Evolutionary conservation across 2,797 vertebrate species (phyloP).

Genomic region (Rhinichthys osculus): DNA sequence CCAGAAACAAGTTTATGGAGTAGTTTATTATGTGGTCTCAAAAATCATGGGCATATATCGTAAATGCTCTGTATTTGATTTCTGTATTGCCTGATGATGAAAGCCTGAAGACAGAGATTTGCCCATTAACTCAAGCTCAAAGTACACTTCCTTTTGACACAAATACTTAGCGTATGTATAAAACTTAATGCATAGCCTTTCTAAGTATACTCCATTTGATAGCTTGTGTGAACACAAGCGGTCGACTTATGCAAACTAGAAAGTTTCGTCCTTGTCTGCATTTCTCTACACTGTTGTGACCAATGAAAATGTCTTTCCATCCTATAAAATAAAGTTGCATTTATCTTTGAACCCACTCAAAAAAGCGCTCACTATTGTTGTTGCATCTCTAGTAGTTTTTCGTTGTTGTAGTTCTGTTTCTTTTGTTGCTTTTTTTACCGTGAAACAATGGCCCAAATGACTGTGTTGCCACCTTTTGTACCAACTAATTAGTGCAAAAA

Average conservation of each 20-base stretch:
- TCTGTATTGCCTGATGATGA: not conserved
- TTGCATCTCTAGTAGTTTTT: not conserved
- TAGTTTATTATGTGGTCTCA: slow-evolving; percentile 57
- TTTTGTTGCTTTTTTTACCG: not conserved
- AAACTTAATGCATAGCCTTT: not conserved
- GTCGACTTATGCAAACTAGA: not conserved
- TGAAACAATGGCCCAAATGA: not conserved
- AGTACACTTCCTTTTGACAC: not conserved
- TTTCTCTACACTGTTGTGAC: not conserved
- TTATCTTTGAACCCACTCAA: not conserved
- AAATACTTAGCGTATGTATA: not conserved
- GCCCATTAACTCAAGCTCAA: not conserved
- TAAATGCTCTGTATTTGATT: slow-evolving; percentile 17
- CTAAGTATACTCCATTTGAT: not conserved
- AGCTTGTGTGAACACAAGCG: not conserved
- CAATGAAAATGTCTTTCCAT: not conserved
- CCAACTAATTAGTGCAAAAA: not conserved
- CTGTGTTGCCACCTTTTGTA: not conserved
- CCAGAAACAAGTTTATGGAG: slow-evolving; percentile 53
- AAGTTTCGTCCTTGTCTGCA: not conserved
- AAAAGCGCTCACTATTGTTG: not conserved
- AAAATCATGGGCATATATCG: slow-evolving; percentile 55
- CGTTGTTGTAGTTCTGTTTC: not conserved
- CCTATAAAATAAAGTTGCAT: not conserved
- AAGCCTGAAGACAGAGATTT: slow-evolving; percentile 14